Conservation (phyloP, 2,113 vertebrate species). For the Eurypyga helias region DNA sequence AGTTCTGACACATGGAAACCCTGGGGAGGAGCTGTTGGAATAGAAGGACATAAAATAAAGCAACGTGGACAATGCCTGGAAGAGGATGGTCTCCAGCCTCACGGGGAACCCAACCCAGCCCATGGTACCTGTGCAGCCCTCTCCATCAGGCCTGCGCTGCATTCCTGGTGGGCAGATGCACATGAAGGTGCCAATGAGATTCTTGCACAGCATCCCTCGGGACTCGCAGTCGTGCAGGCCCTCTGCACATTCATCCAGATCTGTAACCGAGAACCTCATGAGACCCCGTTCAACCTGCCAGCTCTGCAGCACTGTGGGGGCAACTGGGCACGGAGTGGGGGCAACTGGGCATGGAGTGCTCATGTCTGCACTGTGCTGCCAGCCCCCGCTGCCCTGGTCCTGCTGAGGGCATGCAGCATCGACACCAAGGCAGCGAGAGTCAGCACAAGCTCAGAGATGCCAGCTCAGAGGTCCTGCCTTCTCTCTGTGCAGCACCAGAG, state of each 20-base stretch:
- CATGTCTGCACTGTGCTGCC: not conserved
- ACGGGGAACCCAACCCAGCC: not conserved
- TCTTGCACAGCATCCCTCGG: slow-evolving; percentile 92
- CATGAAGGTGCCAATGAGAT: slow-evolving; percentile 91
- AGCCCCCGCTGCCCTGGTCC: not conserved
- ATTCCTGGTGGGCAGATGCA: slow-evolving; percentile 90
- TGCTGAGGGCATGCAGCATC: not conserved
- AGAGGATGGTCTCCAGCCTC: not conserved
- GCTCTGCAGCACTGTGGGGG: not conserved
- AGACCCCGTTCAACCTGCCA: not conserved
- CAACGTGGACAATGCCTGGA: not conserved
- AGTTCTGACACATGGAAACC: not conserved
- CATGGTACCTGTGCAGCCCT: slow-evolving; percentile 90
- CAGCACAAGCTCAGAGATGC: not conserved
- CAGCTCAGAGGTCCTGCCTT: not conserved
- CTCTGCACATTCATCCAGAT: slow-evolving; percentile 90
- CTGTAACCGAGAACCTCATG: slow-evolving; percentile 56
- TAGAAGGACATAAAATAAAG: not conserved
- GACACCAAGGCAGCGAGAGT: not conserved
- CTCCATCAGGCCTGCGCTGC: slow-evolving; percentile 83
- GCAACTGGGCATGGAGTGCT: not conserved
- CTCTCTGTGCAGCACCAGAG: not conserved
- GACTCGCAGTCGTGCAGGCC: slow-evolving; percentile 88
- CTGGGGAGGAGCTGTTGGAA: not conserved
- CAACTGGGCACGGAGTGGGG: not conserved